Conservation (phyloP, 2,113 vertebrate species). For the Clarias macrocephalus region DNA sequence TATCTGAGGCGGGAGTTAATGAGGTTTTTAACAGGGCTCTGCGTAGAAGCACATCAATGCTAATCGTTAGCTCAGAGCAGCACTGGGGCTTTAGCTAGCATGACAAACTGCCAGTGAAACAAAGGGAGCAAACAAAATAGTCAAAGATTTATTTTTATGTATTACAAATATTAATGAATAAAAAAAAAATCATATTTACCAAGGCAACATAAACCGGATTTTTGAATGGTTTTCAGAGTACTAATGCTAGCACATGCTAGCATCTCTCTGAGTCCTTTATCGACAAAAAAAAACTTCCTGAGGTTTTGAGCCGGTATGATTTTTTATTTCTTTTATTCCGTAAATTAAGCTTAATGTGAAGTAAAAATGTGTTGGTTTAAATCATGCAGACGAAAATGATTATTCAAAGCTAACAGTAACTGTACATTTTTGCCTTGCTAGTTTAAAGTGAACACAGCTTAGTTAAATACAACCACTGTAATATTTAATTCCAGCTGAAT, state of each 20-base stretch:
- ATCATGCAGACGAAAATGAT: too few relatives aligned
- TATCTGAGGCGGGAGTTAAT: constrained; percentile 16
- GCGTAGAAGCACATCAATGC: neutral
- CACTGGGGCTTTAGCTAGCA: neutral
- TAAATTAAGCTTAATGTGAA: neutral
- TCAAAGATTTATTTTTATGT: neutral
- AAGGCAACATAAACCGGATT: neutral
- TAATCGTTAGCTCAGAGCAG: constrained; percentile 18
- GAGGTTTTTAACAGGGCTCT: constrained; percentile 19
- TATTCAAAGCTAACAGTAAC: too few relatives aligned
- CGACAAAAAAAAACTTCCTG: too few relatives aligned
- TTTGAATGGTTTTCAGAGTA: too few relatives aligned
- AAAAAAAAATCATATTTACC: neutral
- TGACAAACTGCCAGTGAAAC: neutral
- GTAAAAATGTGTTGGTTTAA: too few relatives aligned
- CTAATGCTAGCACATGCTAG: too few relatives aligned
- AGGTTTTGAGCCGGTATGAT: neutral
- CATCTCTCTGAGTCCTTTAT: too few relatives aligned
- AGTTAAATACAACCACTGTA: too few relatives aligned
- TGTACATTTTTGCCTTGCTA: too few relatives aligned
- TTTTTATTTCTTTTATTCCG: neutral
- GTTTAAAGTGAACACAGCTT: too few relatives aligned
- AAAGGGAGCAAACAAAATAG: constrained; percentile 2
- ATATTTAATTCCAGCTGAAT: too few relatives aligned
- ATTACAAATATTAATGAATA: neutral